Evolutionary conservation across 2,113 vertebrate genomes (phyloP), one percentile per base, ranked within the genome.

Genomic region (Emydura subglobosa): DNA sequence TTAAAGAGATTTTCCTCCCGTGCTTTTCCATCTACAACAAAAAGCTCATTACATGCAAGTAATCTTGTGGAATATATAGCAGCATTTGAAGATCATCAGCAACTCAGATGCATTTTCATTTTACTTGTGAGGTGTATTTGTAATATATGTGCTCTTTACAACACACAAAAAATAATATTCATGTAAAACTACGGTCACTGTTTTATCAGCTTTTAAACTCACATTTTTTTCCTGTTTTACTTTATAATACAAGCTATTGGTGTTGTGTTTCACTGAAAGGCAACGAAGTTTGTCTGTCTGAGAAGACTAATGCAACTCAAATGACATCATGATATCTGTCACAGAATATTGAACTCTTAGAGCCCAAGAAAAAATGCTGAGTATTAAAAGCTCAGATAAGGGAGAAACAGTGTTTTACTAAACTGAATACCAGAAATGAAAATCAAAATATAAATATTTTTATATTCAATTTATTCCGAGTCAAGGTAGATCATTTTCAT

Each of bases 21-120:
- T 97, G 98, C 98, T 95, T 91, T 93, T 96, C 97, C 97, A 97
- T 89, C 94, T 96, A 97, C 95, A 97, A 98, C 97, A 95, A 94
- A 97, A 96, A 98, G 97, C 96, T 96, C 94, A 92, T 84, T 86
- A 96, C 97, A 98, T 97, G 97, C 97, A 97, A 96, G 94, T 95
- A 94, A 97, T 97, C 88, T 97, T 94, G 96, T 95, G 97, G 96
- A 97, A 96, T 92, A 97, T 80, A 97, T 84, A 98, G 98, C 98
- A 98, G 98, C 98, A 97, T 96, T 96, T 97, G 98, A 97, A 98
- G 96, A 96, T 96, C 34, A 94, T 92, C 76, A 97, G 94, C 90
- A 96, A 97, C 83, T 93, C 90, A 94, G 96, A 97, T 97, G 96
- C 93, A 90, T 97, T 94, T 97, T 98, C 86, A 78, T 86, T 93